Evolutionary conservation across 1,140 invertebrate species (phyloP).

Genomic region (Harpegnathos saltator): DNA sequence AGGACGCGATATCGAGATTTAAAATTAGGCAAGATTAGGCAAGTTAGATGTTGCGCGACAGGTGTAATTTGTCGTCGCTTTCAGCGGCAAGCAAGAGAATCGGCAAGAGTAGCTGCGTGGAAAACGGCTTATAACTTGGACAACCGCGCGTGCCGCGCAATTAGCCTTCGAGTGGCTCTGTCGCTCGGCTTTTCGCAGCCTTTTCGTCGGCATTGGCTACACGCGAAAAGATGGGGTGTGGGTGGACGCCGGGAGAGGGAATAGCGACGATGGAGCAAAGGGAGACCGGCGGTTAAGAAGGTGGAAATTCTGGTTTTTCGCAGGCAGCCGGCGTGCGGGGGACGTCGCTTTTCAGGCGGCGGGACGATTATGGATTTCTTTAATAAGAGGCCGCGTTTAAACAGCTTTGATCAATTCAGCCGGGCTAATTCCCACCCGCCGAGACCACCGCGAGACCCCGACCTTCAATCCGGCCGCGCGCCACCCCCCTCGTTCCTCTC

Average conservation of each 20-base stretch:
- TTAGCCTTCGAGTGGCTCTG: slow-evolving; percentile 59
- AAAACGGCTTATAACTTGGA: slow-evolving; percentile 6
- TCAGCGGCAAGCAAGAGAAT: too few species aligned
- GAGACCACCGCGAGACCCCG: slow-evolving; percentile 80
- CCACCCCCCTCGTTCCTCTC: slow-evolving; percentile 29
- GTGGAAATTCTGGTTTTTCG: slow-evolving; percentile 68
- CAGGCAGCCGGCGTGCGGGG: slow-evolving; percentile 58
- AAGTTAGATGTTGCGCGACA: too few species aligned
- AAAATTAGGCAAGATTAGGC: too few species aligned
- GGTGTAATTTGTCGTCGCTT: too few species aligned
- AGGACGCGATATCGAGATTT: too few species aligned
- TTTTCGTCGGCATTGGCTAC: slow-evolving; percentile 10
- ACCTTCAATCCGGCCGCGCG: slow-evolving; percentile 53
- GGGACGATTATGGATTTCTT: slow-evolving; percentile 84
- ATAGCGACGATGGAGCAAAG: slow-evolving; percentile 37
- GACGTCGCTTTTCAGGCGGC: slow-evolving; percentile 67
- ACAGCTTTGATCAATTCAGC: slow-evolving; percentile 84
- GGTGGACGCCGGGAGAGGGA: background rate
- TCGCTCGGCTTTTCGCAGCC: background rate
- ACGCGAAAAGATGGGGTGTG: background rate
- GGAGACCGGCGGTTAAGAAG: slow-evolving; percentile 9
- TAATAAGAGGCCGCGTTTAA: slow-evolving; percentile 83
- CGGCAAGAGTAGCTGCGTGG: background rate
- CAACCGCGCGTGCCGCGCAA: slow-evolving; percentile 10
- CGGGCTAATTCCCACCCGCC: slow-evolving; percentile 81